These are phyloP conservation scores for human (Homo sapiens) DNA, from an alignment of 2,113 vertebrate species.

Conservation along the genomic window GRCh38 chr4:17640501-17641000, in stretches of 20 bases:
- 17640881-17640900: rapidly evolving
- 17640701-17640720: not conserved
- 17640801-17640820: not conserved
- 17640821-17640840: not conserved
- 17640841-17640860: not conserved
- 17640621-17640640: not conserved
- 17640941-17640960: too few species aligned
- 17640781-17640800: not conserved
- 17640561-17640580: not conserved
- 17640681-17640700: not conserved
- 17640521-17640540: not conserved
- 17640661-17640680: not conserved
- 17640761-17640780: not conserved
- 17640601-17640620: not conserved
- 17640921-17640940: too few species aligned
- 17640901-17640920: not conserved
- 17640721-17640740: not conserved
- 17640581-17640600: too few species aligned
- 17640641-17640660: not conserved
- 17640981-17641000: too few species aligned
- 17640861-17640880: too few species aligned
- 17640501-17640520: not conserved
- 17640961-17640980: too few species aligned
- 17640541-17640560: not conserved
- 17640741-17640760: not conserved